Conservation (phyloP, 2,888 invertebrate species). For the Thymelicus lineola region DNA sequence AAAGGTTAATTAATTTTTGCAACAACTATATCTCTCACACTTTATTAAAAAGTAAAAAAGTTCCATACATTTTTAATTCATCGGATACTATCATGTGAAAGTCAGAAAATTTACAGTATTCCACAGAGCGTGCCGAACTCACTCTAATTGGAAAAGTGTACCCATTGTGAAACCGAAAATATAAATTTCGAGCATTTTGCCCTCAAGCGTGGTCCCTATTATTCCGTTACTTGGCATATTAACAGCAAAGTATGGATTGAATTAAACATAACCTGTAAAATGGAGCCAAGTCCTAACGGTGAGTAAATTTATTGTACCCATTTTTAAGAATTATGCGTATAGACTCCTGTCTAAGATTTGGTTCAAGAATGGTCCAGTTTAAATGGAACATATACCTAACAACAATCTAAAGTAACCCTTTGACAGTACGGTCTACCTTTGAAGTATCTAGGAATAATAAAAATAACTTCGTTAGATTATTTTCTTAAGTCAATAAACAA, state of each 20-base stretch:
- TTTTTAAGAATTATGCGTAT: no score
- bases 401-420: no score
- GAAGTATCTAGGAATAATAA: no score
- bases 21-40: no score
- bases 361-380: no score
- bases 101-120: conserved; percentile 24
- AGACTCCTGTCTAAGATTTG: no score
- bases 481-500: no score
- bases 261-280: neutral
- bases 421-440: no score
- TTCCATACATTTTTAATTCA: conserved; percentile 2
- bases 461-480: no score
- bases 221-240: conserved; percentile 30
- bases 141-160: conserved; percentile 34
- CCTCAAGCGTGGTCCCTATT: conserved; percentile 20
- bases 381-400: no score
- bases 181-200: conserved; percentile 27
- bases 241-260: conserved; percentile 14
- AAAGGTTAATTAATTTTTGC: no score
- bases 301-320: no score
- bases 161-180: conserved; percentile 31
- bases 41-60: neutral
- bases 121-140: conserved; percentile 29
- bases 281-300: neutral
- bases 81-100: conserved; percentile 13